Evolutionary conservation across 2,888 invertebrate species (phyloP).

Genomic region (Netelia inedita): DNA sequence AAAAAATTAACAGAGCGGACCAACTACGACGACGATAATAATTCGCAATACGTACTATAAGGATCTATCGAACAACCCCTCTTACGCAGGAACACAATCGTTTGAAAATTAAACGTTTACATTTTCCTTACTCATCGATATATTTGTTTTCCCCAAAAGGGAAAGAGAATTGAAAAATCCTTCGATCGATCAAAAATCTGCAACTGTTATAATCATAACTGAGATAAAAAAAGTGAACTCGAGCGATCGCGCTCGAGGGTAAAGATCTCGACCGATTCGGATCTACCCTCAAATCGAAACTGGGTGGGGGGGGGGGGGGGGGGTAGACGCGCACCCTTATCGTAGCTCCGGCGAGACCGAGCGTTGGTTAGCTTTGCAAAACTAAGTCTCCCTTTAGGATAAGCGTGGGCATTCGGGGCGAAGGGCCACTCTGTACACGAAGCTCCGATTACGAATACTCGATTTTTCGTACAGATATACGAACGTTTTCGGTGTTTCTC

Average conservation of each 20-base stretch:
- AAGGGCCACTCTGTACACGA: slow-evolving; percentile 65
- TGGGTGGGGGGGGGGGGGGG: slow-evolving; percentile 63
- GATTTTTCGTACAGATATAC: slow-evolving; percentile 19
- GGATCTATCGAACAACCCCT: not conserved
- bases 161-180: too few species aligned
- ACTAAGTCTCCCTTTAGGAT: slow-evolving; percentile 50
- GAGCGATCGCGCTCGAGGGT: not conserved
- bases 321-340: slow-evolving; percentile 67
- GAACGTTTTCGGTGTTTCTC: slow-evolving; percentile 32
- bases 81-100: too few species aligned
- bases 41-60: not conserved
- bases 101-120: too few species aligned
- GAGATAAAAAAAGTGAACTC: not conserved
- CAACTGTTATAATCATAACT: not conserved
- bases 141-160: too few species aligned
- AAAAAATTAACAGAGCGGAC: slow-evolving; percentile 11
- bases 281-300: slow-evolving; percentile 26
- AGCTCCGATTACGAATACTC: slow-evolving; percentile 51
- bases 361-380: slow-evolving; percentile 54
- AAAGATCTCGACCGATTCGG: not conserved
- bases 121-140: too few species aligned
- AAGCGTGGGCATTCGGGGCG: slow-evolving; percentile 45
- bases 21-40: not conserved
- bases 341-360: slow-evolving; percentile 66
- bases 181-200: not conserved